Percentiles rank a stretch among this genome's conserved stretches.
Evolutionary conservation across 1,140 invertebrate genomes (phyloP).

Genomic region (Drosophila leontia): DNA sequence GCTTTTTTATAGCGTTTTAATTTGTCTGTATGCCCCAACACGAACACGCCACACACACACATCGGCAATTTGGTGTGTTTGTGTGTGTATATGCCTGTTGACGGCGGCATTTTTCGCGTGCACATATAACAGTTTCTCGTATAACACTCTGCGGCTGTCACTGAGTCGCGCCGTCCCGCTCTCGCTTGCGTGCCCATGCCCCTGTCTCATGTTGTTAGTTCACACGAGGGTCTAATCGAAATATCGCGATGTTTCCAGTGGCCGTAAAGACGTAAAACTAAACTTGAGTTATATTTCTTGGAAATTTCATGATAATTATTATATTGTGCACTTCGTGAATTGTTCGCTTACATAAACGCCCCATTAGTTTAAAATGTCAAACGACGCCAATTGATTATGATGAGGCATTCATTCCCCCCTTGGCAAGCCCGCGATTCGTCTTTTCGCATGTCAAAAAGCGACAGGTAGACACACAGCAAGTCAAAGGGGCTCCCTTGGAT

Average conservation of each 20-base stretch:
- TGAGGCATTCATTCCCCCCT: constrained; percentile 42
- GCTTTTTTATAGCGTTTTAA: too few species aligned
- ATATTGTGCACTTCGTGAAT: background rate
- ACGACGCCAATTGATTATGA: constrained; percentile 83
- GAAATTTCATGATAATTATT: background rate
- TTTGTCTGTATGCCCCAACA: too few species aligned
- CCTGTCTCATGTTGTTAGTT: constrained; percentile 23
- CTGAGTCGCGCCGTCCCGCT: constrained; percentile 32
- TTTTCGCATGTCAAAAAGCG: constrained; percentile 77
- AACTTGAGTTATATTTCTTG: background rate
- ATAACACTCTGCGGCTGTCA: constrained; percentile 70
- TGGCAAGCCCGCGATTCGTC: constrained; percentile 60
- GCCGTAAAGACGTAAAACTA: background rate
- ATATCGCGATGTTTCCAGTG: constrained; percentile 21
- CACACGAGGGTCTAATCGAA: constrained; percentile 23
- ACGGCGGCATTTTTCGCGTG: constrained; percentile 65
- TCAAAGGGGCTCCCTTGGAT: constrained; percentile 14
- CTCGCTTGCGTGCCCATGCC: constrained; percentile 20
- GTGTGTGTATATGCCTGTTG: constrained; percentile 49
- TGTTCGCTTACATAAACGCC: constrained; percentile 19
- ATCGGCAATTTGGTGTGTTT: constrained; percentile 2
- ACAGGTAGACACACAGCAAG: constrained; percentile 70
- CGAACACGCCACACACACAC: constrained; percentile 55
- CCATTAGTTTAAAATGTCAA: constrained; percentile 80
- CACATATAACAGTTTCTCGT: constrained; percentile 61